Evolutionary conservation across 1,140 invertebrate species (phyloP).

Genomic region (Caenorhabditis latens): DNA sequence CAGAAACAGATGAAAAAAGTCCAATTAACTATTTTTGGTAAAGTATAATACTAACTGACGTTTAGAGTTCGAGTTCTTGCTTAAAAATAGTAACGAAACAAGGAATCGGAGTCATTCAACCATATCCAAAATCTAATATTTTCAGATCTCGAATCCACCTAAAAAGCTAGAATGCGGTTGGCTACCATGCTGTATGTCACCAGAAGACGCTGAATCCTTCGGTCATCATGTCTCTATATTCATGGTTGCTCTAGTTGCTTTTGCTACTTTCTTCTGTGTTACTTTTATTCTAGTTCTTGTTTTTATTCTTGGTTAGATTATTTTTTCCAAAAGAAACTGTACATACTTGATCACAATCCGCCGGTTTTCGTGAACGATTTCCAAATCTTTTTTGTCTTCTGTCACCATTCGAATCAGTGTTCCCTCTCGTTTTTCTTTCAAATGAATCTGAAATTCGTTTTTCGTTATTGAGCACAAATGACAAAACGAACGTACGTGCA

Average conservation of each 20-base stretch:
- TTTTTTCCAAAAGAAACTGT: not conserved
- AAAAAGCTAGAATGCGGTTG: conserved; percentile 62
- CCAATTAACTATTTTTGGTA: too few species aligned
- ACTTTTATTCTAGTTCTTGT: conserved; percentile 68
- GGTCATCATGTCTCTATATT: conserved; percentile 69
- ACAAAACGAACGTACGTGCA: not conserved
- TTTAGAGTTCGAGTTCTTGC: too few species aligned
- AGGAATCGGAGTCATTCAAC: not conserved
- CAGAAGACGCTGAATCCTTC: conserved; percentile 65
- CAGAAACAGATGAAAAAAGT: too few species aligned
- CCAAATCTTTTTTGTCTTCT: conserved; percentile 52
- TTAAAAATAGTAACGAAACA: not conserved
- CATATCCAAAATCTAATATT: not conserved
- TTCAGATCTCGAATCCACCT: conserved; percentile 6
- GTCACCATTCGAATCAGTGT: conserved; percentile 43
- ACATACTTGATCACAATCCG: conserved; percentile 57
- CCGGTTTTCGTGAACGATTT: conserved; percentile 43
- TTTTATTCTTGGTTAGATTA: conserved; percentile 64
- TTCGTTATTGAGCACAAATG: too few species aligned
- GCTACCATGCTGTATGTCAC: conserved; percentile 67
- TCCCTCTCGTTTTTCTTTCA: conserved; percentile 47
- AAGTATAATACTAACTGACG: too few species aligned
- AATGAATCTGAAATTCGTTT: conserved; percentile 14
- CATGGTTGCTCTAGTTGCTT: conserved; percentile 68
- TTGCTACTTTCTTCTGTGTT: conserved; percentile 69